Conservation (phyloP, 92 coral and sea anemone species). For the Zoanthus solanderi region DNA sequence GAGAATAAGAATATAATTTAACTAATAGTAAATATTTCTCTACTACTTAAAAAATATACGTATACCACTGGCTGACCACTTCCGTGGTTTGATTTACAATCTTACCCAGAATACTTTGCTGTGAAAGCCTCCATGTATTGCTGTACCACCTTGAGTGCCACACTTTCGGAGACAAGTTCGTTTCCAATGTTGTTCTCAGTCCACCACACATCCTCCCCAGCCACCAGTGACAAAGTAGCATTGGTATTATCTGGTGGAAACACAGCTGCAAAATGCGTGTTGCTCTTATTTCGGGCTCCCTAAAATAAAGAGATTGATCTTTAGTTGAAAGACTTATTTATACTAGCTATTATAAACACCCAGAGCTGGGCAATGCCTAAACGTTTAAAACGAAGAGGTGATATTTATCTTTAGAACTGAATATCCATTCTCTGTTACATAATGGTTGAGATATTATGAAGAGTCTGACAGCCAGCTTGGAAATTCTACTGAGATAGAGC, state of each 20-base stretch:
- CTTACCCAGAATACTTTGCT: conserved; percentile 63
- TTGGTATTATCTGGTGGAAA: conserved; percentile 86
- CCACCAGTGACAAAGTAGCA: conserved; percentile 67
- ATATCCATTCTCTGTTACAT: too few species aligned
- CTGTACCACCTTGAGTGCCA: conserved; percentile 68
- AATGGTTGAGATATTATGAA: too few species aligned
- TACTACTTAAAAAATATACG: too few species aligned
- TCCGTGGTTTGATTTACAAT: neutral
- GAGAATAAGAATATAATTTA: too few species aligned
- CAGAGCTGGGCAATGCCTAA: too few species aligned
- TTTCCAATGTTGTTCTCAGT: conserved; percentile 84
- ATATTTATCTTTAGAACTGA: too few species aligned
- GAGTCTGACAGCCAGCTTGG: too few species aligned
- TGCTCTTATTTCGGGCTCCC: conserved; percentile 91
- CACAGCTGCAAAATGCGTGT: conserved; percentile 90
- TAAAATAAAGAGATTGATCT: conserved; percentile 19
- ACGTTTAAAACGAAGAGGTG: too few species aligned
- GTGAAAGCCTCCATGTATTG: conserved; percentile 69
- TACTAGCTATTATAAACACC: too few species aligned
- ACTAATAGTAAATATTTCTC: too few species aligned
- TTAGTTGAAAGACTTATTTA: neutral
- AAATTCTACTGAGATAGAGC: too few species aligned
- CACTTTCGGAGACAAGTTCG: conserved; percentile 62
- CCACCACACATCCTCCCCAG: conserved; percentile 84
- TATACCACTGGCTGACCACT: too few species aligned